These are phyloP conservation scores for Cinclus mexicanus DNA, from an alignment of 2,113 vertebrate genomes.

Conservation along the genomic window DNA sequence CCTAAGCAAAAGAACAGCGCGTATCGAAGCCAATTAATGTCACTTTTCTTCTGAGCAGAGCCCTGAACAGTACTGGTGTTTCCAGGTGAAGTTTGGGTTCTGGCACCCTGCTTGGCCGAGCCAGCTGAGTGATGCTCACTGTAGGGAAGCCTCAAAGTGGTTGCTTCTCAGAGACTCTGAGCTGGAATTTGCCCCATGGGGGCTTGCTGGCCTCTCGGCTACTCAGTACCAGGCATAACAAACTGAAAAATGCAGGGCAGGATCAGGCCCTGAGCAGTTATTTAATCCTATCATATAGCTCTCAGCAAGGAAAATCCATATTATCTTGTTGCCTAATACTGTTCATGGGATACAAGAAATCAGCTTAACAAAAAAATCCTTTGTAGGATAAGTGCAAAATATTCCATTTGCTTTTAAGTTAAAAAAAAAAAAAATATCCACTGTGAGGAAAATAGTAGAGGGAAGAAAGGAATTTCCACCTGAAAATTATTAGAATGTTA, in stretches of 20 bases:
- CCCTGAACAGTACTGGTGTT: background rate
- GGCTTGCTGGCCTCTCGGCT: background rate
- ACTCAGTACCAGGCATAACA: background rate
- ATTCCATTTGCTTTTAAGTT: constrained; percentile 9
- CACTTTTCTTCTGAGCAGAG: background rate
- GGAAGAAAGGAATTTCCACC: background rate
- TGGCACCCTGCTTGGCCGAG: background rate
- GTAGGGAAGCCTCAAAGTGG: background rate
- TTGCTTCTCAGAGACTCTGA: background rate
- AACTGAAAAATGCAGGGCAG: background rate
- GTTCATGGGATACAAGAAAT: constrained; percentile 40
- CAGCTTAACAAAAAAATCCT: constrained; percentile 41
- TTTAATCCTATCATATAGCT: constrained; percentile 32
- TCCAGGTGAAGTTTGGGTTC: background rate
- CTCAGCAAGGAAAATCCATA: constrained; percentile 25
- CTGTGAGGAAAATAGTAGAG: background rate
- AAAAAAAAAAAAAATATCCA: background rate
- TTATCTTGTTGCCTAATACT: constrained; percentile 42
- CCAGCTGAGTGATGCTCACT: fast-evolving
- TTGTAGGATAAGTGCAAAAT: background rate
- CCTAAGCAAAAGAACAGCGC: background rate
- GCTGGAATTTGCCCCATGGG: background rate
- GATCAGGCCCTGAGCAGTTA: background rate
- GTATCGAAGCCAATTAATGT: background rate
- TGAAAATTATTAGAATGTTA: background rate